phyloP scores from a whole-genome alignment of 2,797 vertebrate species.

The Vespertilio murinus region DNA sequence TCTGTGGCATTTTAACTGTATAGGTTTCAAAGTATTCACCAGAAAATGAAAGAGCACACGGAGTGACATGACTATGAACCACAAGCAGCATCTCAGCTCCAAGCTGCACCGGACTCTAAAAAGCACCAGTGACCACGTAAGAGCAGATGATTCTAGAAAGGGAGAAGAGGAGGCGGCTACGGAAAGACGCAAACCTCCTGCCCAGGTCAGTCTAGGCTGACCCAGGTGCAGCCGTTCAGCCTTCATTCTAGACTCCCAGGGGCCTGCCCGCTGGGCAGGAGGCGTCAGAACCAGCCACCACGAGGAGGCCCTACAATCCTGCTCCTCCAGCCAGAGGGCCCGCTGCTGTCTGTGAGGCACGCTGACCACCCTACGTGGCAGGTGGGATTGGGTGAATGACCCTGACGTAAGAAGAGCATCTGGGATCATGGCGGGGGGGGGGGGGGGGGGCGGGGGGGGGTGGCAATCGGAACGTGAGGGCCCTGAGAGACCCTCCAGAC shows the following conservation, averaged over 20 bases:
- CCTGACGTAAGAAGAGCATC: not conserved
- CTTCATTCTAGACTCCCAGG: not conserved
- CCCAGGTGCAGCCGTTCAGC: not conserved
- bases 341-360: not conserved
- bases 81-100: not conserved
- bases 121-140: not conserved
- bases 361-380: not conserved
- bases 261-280: not conserved
- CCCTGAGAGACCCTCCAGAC: not conserved
- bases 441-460: too few species aligned
- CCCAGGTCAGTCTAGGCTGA: not conserved
- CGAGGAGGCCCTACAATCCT: not conserved
- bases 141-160: not conserved
- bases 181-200: not conserved
- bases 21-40: not conserved
- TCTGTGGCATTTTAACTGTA: not conserved
- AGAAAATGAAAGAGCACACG: not conserved
- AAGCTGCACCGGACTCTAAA: not conserved
- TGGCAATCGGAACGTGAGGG: not conserved
- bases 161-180: accelerated
- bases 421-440: not conserved
- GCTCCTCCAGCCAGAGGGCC: not conserved
- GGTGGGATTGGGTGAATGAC: not conserved
- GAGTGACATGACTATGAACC: not conserved
- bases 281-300: not conserved